Percentiles rank a stretch among this genome's conserved stretches.
Evolutionary conservation across 2,888 invertebrate genomes (phyloP).

Genomic region (Hofmannophila pseudospretella): DNA sequence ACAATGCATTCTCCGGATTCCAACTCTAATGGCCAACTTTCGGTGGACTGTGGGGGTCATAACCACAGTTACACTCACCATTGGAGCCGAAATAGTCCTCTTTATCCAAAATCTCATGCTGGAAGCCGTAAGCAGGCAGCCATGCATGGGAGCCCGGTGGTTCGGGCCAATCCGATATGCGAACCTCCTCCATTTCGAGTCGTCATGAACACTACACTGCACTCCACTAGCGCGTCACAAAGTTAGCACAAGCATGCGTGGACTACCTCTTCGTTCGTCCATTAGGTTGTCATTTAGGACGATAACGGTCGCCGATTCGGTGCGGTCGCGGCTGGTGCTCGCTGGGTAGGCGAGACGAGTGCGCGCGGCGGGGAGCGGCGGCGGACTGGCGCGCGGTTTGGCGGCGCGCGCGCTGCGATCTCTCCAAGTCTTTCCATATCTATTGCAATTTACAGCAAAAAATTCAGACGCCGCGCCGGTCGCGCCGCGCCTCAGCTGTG

Average conservation of each 20-base stretch:
- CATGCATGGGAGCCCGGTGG: slow-evolving; percentile 85
- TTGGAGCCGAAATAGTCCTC: slow-evolving; percentile 82
- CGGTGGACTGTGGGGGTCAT: neutral
- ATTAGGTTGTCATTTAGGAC: slow-evolving; percentile 72
- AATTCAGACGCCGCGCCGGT: slow-evolving; percentile 35
- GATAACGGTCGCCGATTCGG: slow-evolving; percentile 63
- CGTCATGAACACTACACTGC: slow-evolving; percentile 73
- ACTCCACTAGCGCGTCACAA: slow-evolving; percentile 64
- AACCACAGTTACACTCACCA: slow-evolving; percentile 66
- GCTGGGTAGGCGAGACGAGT: slow-evolving; percentile 31
- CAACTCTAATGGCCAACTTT: slow-evolving; percentile 14
- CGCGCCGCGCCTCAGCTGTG: slow-evolving; percentile 36
- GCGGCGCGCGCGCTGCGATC: slow-evolving; percentile 46
- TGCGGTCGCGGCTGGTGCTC: slow-evolving; percentile 27
- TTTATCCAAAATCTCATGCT: slow-evolving; percentile 80
- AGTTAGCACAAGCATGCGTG: slow-evolving; percentile 66
- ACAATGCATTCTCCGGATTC: slow-evolving; percentile 26
- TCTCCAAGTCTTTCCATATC: slow-evolving; percentile 47
- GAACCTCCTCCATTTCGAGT: slow-evolving; percentile 80
- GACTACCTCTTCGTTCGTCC: slow-evolving; percentile 72
- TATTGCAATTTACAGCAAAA: slow-evolving; percentile 50
- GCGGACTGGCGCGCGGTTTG: slow-evolving; percentile 20
- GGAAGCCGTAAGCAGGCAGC: slow-evolving; percentile 88
- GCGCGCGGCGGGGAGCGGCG: slow-evolving; percentile 62
- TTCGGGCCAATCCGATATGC: slow-evolving; percentile 82